Base-by-base conservation (phyloP, 2,113 vertebrate species). In the Tyrannus savana region DNA sequence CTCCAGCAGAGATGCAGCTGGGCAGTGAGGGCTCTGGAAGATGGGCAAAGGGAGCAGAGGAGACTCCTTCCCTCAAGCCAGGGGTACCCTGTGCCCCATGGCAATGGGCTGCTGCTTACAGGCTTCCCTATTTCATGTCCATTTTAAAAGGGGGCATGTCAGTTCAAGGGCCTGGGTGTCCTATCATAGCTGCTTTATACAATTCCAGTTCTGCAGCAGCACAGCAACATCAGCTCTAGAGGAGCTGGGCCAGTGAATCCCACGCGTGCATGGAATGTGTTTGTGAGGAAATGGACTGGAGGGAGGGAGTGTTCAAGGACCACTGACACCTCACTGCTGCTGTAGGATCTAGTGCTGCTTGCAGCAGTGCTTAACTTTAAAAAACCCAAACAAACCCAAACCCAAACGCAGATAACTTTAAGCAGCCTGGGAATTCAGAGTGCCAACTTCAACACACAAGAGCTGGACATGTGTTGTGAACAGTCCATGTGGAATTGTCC, bases 41-140 rank as follows among this genome's bases (percentile, higher is more conserved):
- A 17, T 1, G 3, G 24, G 28, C 64, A 69, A 33, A 60, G n/a
- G 41, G 31, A 49, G 24, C 0, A 1, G 28, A 30, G 39, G 6
- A 7, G 10, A 23, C 15, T 56, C 25, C 37, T 72, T 31, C 37
- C 18, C 58, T 64, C 0, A 0, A 76, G 42, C 12, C 33, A 80
- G 24, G 87, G 63, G 30, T 4, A 19, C 7, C 30, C 23, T 3
- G 2, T 33, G n/a, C 25, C 19, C 28, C n/a, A 14, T 1, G 13
- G 30, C 44, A n/a, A n/a, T 50, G 39, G 47, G 66, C 68, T 62
- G 41, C 82, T 85, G 14, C 39, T 76, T 27, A 18, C 35, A 5
- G 5, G 10, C 6, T 18, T 55, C 49, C 46, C 46, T 12, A 27
- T 33, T 94, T 58, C 13, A 8, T 18, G 12, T 3, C 22, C 33